Evolutionary conservation across 2,113 vertebrate species (phyloP).

Genomic region (Sturnus vulgaris): DNA sequence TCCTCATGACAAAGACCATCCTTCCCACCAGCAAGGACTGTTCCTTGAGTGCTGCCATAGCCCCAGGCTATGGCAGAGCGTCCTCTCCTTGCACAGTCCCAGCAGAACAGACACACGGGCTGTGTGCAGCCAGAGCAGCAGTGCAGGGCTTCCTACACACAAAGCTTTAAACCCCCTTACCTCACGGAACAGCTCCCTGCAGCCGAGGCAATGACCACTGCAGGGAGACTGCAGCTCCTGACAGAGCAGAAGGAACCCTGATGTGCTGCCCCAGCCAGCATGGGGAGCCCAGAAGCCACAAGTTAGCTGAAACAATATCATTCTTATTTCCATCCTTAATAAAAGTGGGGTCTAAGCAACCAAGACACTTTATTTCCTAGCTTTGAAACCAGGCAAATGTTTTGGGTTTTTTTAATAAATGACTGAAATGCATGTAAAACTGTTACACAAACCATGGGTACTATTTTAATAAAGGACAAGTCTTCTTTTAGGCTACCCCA

Average conservation of each 20-base stretch:
- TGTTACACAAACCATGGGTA: not conserved
- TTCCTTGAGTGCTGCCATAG: fast-evolving
- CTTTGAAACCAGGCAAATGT: not conserved
- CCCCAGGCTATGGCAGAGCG: not conserved
- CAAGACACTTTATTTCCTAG: not conserved
- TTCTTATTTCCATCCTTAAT: not conserved
- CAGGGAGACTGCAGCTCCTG: not conserved
- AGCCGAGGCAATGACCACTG: fast-evolving
- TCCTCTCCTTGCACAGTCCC: not conserved
- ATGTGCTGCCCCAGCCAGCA: fast-evolving
- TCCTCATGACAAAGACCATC: fast-evolving
- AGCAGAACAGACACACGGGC: fast-evolving
- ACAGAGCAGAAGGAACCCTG: not conserved
- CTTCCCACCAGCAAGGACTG: not conserved
- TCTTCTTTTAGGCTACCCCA: not conserved
- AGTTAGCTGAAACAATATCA: not conserved
- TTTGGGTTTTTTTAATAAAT: not conserved
- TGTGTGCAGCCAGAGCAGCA: not conserved
- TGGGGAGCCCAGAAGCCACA: not conserved
- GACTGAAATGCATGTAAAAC: not conserved
- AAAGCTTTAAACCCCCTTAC: not conserved
- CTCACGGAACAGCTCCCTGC: fast-evolving
- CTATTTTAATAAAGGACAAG: not conserved
- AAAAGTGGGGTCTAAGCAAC: not conserved
- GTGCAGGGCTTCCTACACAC: not conserved